A percentile compares a stretch with the other conserved stretches of the same genome.
These are phyloP conservation scores for Sebastes schlegelii DNA, from an alignment of 2,113 vertebrate species.

Conservation along the genomic window DNA sequence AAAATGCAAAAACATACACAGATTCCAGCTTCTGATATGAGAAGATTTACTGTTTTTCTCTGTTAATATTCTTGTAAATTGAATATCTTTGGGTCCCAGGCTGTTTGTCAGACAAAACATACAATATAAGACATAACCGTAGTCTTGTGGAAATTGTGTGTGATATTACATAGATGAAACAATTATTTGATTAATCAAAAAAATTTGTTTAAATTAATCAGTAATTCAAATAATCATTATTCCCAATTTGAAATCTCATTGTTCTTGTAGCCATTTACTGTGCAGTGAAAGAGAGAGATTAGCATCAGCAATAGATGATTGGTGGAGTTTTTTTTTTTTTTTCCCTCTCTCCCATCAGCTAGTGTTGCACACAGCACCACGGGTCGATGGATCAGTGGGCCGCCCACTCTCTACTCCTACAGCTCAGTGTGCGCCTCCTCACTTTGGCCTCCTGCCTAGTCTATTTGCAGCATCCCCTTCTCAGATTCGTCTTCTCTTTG, in stretches of 20 bases:
- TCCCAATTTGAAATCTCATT: not conserved
- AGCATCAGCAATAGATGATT: conserved; percentile 41
- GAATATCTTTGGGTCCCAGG: not conserved
- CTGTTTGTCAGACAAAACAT: not conserved
- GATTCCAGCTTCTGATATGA: not conserved
- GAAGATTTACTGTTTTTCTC: not conserved
- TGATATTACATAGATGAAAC: not conserved
- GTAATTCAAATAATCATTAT: not conserved
- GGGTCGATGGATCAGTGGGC: conserved; percentile 74
- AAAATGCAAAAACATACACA: not conserved
- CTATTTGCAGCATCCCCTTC: conserved; percentile 76
- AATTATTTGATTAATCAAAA: not conserved
- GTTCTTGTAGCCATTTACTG: conserved; percentile 8
- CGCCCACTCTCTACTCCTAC: conserved; percentile 71
- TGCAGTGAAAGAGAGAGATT: conserved; percentile 31
- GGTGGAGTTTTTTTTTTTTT: conserved; percentile 39
- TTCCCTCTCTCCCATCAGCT: conserved; percentile 43
- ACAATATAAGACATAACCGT: not conserved
- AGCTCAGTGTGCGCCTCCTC: conserved; percentile 71
- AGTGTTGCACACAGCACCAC: conserved; percentile 66
- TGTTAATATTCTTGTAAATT: not conserved
- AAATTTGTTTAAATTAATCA: not conserved
- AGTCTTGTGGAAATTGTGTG: not conserved
- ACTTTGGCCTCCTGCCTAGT: conserved; percentile 74
- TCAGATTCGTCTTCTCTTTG: conserved; percentile 73